Conservation (phyloP, 2,888 invertebrate species). For the Neuroscelio doddi region DNA sequence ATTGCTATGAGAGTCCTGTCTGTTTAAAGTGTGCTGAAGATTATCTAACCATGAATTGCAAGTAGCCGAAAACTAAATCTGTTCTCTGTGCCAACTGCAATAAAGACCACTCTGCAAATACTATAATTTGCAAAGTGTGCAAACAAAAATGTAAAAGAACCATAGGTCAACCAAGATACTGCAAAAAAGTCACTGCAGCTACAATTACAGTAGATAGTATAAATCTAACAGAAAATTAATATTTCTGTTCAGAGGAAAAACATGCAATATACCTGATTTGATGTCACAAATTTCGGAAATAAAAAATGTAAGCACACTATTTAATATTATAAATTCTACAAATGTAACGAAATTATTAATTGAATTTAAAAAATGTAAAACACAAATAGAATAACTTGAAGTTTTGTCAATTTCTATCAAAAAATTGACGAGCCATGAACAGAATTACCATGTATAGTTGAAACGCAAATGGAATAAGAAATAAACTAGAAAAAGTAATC, state of each 20-base stretch:
- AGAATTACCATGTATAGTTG: constrained; percentile 43
- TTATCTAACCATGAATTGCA: neutral
- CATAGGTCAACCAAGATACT: neutral
- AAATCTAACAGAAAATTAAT: too few species aligned
- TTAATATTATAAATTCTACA: too few species aligned
- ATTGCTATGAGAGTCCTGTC: constrained; percentile 46
- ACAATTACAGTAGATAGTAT: too few species aligned
- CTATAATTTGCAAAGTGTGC: constrained; percentile 37
- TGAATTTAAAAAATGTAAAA: constrained; percentile 11
- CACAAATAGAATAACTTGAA: constrained; percentile 31
- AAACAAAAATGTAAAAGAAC: neutral
- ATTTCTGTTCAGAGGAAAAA: too few species aligned
- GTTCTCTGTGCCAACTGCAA: constrained; percentile 51
- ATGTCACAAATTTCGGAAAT: too few species aligned
- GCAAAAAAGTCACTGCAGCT: neutral
- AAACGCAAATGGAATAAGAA: constrained; percentile 48
- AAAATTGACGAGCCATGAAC: constrained; percentile 34
- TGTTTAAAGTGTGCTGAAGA: constrained; percentile 52
- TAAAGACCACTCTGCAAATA: constrained; percentile 48
- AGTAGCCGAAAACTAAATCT: neutral
- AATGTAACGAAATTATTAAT: too few species aligned
- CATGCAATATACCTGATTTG: too few species aligned
- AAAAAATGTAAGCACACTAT: too few species aligned
- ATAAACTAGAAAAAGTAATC: constrained; percentile 35
- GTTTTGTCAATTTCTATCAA: constrained; percentile 37